Evolutionary conservation across 2,888 invertebrate genomes (phyloP), one percentile per base, ranked within the genome.

Genomic region (Alitta virens): DNA sequence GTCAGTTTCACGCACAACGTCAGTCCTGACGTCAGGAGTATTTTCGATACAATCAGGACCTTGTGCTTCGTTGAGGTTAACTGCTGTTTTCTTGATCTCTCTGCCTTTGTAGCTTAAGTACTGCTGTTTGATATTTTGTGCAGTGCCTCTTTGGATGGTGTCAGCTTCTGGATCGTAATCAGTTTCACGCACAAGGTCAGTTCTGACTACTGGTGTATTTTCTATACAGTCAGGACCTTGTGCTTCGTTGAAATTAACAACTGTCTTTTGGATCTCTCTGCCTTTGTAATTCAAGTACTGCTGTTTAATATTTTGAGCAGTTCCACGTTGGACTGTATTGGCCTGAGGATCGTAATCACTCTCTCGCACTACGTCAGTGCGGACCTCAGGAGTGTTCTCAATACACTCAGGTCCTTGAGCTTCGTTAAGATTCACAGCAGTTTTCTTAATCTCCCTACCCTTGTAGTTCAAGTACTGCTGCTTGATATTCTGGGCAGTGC

Each of bases 351-450:
- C 12, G 12, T 33, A 33, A 51, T 59, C 59, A 24, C 21, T 57
- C 56, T 70, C 68, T 18, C 69, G 62, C 21, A 66, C 56, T 16
- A 71, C 64, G n/a, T 64, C 68, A n/a, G 64, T 57, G 14, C 63
- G 54, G 16, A 42, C 43, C 38, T 53, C 60, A 2, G 68, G 68
- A 54, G 65, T 50, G 42, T 70, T 70, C 62, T 70, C 71, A 42
- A 57, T 33, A 23, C 5, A 12, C 7, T 52, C 24, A 25, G 25
- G 21, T 7, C 23, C 52, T 52, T 52, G 24, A 5, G 23, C 52
- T 24, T 52, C 23, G 14, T 52, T 52, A 3, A 52, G 24, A 7
- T 56, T 26, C 24, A 59, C 57, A 23, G 40, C 23, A 12, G 40
- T 51, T 3, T 33, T 16, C 27, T 49, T 49, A 12, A 33, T 38